These are phyloP conservation scores for Ctenomys sociabilis DNA, from an alignment of 2,113 vertebrate species.

Conservation along the genomic window DNA sequence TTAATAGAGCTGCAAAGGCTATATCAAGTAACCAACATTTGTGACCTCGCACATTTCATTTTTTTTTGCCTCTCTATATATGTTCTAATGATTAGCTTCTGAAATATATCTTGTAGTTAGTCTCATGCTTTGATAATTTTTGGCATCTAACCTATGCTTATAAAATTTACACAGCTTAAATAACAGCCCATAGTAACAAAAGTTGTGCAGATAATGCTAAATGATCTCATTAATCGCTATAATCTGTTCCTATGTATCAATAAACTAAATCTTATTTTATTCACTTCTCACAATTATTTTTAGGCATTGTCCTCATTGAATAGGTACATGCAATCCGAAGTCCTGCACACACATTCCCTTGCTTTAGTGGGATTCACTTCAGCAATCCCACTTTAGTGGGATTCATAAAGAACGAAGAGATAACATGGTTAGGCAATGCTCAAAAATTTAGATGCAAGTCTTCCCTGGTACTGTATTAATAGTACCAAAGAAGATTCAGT, in stretches of 20 bases:
- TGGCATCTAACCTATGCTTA: neutral
- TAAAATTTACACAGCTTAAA: neutral
- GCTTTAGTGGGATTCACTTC: neutral
- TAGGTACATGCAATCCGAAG: neutral
- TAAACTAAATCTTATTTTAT: neutral
- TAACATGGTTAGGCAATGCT: neutral
- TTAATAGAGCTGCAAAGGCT: neutral
- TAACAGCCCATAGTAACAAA: neutral
- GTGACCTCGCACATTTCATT: neutral
- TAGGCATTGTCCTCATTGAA: neutral
- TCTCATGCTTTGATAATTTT: neutral
- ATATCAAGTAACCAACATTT: neutral
- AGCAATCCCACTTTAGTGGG: too few relatives aligned
- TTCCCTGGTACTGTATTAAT: slow-evolving; percentile 17
- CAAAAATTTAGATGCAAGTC: slow-evolving; percentile 18
- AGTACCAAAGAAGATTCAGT: neutral
- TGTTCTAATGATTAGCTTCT: neutral
- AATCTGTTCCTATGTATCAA: neutral
- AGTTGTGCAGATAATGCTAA: neutral
- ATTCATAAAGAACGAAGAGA: too few relatives aligned
- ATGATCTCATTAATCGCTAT: neutral
- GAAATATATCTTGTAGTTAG: neutral
- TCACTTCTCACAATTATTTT: neutral
- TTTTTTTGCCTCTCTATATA: neutral
- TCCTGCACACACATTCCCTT: neutral